Conservation (phyloP, 2,888 invertebrate genomes). For the Dolichopus griseipennis region DNA sequence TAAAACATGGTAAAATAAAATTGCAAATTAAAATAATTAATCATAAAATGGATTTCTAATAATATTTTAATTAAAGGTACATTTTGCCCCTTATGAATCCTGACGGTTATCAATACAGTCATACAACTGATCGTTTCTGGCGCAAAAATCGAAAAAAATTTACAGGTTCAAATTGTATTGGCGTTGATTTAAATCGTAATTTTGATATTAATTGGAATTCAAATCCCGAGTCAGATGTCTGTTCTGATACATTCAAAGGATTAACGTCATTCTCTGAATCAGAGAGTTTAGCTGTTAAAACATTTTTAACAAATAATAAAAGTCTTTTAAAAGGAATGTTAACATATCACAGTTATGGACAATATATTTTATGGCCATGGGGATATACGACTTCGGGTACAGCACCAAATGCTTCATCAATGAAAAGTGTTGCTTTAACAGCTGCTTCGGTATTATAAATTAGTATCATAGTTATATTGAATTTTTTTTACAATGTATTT, state of each 20-base stretch:
- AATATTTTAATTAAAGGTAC: conserved; percentile 39
- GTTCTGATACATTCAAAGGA: conserved; percentile 72
- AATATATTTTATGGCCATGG: conserved; percentile 74
- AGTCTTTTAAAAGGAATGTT: background rate
- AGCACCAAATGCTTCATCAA: conserved; percentile 52
- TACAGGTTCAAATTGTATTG: conserved; percentile 48
- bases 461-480: no score
- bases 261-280: conserved; percentile 72
- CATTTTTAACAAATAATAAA: background rate
- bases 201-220: conserved; percentile 83
- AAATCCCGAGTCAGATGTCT: conserved; percentile 52
- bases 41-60: no score
- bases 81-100: conserved; percentile 69
- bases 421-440: no score
- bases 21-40: no score
- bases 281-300: conserved; percentile 58
- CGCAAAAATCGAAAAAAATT: conserved; percentile 59
- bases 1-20: conserved; percentile 55
- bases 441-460: no score
- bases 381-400: conserved; percentile 61
- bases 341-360: conserved; percentile 59
- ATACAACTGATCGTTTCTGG: conserved; percentile 72
- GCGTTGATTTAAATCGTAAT: conserved; percentile 78
- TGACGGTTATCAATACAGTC: conserved; percentile 80
- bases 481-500: no score